Conservation (phyloP, 2,797 vertebrate species). For the Melanotaenia nigrans region DNA sequence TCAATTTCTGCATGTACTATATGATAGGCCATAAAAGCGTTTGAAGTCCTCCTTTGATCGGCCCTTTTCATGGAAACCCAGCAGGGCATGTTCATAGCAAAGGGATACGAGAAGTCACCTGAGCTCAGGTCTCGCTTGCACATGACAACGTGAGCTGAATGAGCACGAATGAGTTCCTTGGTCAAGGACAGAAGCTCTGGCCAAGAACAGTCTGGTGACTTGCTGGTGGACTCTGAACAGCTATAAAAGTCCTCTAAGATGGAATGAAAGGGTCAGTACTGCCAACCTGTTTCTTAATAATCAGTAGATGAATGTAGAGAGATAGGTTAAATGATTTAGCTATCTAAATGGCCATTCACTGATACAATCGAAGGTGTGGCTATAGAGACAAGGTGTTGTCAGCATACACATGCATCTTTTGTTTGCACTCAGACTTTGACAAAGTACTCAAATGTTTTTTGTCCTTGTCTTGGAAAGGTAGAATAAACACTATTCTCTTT, state of each 20-base stretch:
- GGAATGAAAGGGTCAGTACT: background rate
- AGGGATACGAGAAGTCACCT: conserved; percentile 66
- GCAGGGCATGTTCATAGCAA: conserved; percentile 47
- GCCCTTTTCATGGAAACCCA: conserved; percentile 56
- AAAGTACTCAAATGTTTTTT: background rate
- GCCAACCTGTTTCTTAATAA: conserved; percentile 2
- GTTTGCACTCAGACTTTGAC: background rate
- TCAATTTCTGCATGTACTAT: conserved; percentile 25
- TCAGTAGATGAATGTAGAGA: background rate
- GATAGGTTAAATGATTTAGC: conserved; percentile 1
- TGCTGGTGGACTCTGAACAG: conserved; percentile 43
- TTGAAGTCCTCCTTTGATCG: conserved; percentile 43
- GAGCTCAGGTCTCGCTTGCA: conserved; percentile 47
- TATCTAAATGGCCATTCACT: conserved; percentile 4
- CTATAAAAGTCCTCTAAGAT: conserved; percentile 44
- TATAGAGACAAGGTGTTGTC: background rate
- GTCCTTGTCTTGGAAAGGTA: background rate
- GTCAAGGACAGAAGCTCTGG: conserved; percentile 35
- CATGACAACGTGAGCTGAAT: conserved; percentile 32
- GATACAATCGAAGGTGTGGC: background rate
- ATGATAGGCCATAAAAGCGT: conserved; percentile 53
- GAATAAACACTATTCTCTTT: background rate
- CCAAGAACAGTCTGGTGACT: conserved; percentile 34
- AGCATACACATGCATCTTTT: background rate
- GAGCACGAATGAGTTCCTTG: conserved; percentile 55